Evolutionary conservation across 1,140 invertebrate genomes (phyloP).

Genomic region (Aplysia californica): DNA sequence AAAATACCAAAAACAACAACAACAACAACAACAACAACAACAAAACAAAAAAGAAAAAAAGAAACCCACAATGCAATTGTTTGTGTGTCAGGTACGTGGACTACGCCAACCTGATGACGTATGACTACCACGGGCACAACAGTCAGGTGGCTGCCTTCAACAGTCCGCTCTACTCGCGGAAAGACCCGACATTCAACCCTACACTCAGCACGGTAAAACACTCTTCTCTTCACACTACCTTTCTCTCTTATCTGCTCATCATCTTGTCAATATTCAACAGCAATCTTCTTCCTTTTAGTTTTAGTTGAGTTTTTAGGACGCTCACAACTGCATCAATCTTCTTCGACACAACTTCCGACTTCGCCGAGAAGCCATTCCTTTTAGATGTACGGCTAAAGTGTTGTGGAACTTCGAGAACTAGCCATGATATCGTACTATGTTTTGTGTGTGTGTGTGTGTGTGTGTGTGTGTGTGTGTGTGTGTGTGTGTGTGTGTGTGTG

Average conservation of each 20-base stretch:
- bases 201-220: slow-evolving; percentile 2
- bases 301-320: too few relatives aligned
- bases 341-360: not conserved
- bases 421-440: not conserved
- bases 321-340: not conserved
- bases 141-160: not conserved
- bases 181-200: not conserved
- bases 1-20: too few relatives aligned
- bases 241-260: not conserved
- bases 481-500: slow-evolving; percentile 1
- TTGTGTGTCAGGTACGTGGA: slow-evolving; percentile 88
- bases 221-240: not conserved
- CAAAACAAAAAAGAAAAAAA: too few relatives aligned
- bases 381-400: not conserved
- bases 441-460: too few relatives aligned
- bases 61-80: too few relatives aligned
- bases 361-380: not conserved
- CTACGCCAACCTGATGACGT: slow-evolving; percentile 91
- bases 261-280: not conserved
- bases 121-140: slow-evolving; percentile 72
- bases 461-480: too few relatives aligned
- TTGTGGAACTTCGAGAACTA: not conserved
- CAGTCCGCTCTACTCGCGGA: slow-evolving; percentile 8
- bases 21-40: too few relatives aligned
- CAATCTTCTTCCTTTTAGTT: not conserved